phyloP scores from a whole-genome alignment of 2,797 vertebrate genomes.

The Antrozous pallidus region DNA sequence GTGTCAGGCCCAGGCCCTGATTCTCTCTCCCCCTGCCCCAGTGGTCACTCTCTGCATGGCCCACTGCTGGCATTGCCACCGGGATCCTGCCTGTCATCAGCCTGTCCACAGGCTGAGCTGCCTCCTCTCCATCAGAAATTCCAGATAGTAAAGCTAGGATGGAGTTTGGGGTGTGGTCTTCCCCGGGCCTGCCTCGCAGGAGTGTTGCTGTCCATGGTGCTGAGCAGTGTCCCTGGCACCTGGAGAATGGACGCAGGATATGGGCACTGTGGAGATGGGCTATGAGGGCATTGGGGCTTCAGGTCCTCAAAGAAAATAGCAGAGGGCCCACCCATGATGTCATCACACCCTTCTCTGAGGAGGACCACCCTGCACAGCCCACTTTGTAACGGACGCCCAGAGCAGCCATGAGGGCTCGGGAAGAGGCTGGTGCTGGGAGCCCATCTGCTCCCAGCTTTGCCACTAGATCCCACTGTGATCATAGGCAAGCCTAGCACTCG shows the following conservation, averaged over 20 bases:
- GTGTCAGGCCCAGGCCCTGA: neutral
- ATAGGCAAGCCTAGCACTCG: too few relatives aligned
- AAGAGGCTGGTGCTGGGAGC: too few relatives aligned
- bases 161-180: neutral
- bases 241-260: neutral
- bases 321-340: neutral
- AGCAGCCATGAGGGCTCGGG: neutral
- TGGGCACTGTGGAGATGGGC: neutral
- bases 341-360: too few relatives aligned
- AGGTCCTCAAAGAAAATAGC: neutral
- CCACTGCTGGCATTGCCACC: neutral
- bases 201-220: neutral
- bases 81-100: neutral
- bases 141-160: slow-evolving; percentile 14
- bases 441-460: too few relatives aligned
- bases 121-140: neutral
- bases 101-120: neutral
- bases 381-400: neutral
- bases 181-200: neutral
- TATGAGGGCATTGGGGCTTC: neutral
- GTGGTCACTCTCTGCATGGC: neutral
- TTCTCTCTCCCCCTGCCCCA: neutral
- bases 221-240: fast-evolving
- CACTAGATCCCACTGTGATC: too few relatives aligned
- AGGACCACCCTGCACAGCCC: neutral